A percentile compares a stretch with the other conserved stretches of the same genome.
Evolutionary conservation across 2,888 invertebrate species (phyloP).

Genomic region (Carabus problematicus): DNA sequence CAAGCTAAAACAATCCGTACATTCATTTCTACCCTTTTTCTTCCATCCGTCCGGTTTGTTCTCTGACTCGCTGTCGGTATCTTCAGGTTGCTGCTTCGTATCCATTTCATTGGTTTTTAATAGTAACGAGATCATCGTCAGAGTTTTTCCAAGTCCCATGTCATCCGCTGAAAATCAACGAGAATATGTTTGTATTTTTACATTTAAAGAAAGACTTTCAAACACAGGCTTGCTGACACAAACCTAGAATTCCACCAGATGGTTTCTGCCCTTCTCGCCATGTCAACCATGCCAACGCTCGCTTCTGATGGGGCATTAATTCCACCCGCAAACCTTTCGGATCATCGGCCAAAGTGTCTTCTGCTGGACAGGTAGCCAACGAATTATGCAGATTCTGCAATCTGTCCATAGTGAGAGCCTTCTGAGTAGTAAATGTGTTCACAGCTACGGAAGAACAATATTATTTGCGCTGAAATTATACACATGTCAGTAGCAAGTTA

Average conservation of each 20-base stretch:
- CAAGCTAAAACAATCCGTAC: conserved; percentile 38
- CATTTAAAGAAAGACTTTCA: too few relatives aligned
- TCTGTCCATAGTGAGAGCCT: conserved; percentile 73
- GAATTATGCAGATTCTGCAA: conserved; percentile 76
- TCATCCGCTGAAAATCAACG: conserved; percentile 68
- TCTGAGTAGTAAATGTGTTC: conserved; percentile 72
- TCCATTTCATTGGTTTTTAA: conserved; percentile 63
- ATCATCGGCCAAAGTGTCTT: conserved; percentile 64
- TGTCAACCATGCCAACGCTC: conserved; percentile 85
- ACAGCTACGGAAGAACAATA: conserved; percentile 61
- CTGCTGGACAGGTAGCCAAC: conserved; percentile 71
- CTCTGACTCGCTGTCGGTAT: conserved; percentile 50
- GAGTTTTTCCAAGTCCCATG: conserved; percentile 84
- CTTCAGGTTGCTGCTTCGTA: conserved; percentile 56
- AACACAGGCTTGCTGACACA: not conserved
- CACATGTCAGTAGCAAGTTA: conserved; percentile 50
- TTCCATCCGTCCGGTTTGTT: conserved; percentile 49
- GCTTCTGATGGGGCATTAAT: conserved; percentile 84
- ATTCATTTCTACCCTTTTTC: conserved; percentile 37
- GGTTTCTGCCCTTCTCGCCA: conserved; percentile 91
- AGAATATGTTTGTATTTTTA: conserved; percentile 5
- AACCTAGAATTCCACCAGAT: conserved; percentile 85
- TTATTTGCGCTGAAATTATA: not conserved
- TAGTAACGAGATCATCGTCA: conserved; percentile 81
- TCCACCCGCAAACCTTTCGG: conserved; percentile 70